Evolutionary conservation across 2,797 vertebrate species (phyloP).

Genomic region (Taenioides sp.): DNA sequence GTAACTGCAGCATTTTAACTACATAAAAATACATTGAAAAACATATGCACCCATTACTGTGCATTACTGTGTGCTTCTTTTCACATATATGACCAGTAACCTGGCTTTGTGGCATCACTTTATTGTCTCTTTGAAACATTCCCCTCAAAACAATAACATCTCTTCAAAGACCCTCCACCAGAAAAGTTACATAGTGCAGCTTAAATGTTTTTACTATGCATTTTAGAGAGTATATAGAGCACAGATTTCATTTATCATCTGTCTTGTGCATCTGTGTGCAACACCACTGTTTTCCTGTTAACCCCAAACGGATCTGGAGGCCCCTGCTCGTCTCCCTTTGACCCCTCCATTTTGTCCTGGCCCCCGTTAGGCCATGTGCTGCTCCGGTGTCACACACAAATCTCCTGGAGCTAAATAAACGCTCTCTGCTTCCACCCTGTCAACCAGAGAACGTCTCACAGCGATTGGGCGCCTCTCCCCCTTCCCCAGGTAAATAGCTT

Average conservation of each 20-base stretch:
- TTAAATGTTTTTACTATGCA: too few relatives aligned
- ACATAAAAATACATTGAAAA: too few relatives aligned
- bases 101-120: too few relatives aligned
- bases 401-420: constrained; percentile 59
- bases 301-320: constrained; percentile 60
- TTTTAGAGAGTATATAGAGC: too few relatives aligned
- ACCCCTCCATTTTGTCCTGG: constrained; percentile 61
- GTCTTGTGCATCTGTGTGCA: constrained; percentile 11
- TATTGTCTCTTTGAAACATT: too few relatives aligned
- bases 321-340: constrained; percentile 56
- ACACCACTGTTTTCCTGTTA: constrained; percentile 47
- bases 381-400: constrained; percentile 54
- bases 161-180: too few relatives aligned
- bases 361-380: constrained; percentile 45
- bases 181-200: too few relatives aligned
- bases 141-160: too few relatives aligned
- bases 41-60: too few relatives aligned
- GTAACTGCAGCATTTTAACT: too few relatives aligned
- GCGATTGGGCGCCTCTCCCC: constrained; percentile 43
- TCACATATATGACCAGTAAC: too few relatives aligned
- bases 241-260: not conserved
- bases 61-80: too few relatives aligned
- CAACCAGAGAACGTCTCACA: constrained; percentile 67
- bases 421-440: constrained; percentile 61
- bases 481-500: constrained; percentile 13